Evolutionary conservation across 64 coral and sea anemone species (phyloP).

Genomic region (Stichodactyla helianthus): DNA sequence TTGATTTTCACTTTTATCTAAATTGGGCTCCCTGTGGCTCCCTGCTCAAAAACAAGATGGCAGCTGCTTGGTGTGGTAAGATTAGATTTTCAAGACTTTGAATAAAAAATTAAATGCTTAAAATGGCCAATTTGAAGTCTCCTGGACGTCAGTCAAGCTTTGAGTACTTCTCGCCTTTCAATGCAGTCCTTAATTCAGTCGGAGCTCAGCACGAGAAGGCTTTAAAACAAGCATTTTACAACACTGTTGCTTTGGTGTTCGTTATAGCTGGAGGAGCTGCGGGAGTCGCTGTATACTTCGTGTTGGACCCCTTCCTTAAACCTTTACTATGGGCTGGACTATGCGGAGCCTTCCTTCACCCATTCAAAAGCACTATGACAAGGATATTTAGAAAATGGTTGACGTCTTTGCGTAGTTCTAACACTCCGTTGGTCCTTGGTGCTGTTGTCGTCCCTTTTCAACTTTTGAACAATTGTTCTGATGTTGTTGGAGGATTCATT

Average conservation of each 20-base stretch:
- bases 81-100: background rate
- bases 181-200: conserved; percentile 80
- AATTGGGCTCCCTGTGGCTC: background rate
- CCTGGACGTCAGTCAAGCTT: conserved; percentile 53
- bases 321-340: conserved; percentile 95
- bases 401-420: conserved; percentile 70
- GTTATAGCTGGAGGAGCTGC: conserved; percentile 61
- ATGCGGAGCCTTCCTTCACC: conserved; percentile 93
- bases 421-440: conserved; percentile 85
- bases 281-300: conserved; percentile 93
- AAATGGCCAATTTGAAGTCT: conserved; percentile 65
- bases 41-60: conserved; percentile 34
- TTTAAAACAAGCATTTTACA: conserved; percentile 88
- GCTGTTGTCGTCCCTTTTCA: conserved; percentile 84
- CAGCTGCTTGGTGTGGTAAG: background rate
- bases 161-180: conserved; percentile 82
- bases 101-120: background rate
- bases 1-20: too few species aligned
- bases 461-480: conserved; percentile 78
- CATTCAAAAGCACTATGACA: conserved; percentile 88
- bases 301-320: conserved; percentile 79
- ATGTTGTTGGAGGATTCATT: conserved; percentile 72
- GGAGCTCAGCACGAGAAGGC: conserved; percentile 78
- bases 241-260: conserved; percentile 84
- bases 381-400: conserved; percentile 73